Percentiles rank a stretch among this genome's conserved stretches.
These are phyloP conservation scores for Streptopelia turtur DNA, from an alignment of 2,797 vertebrate species.

Conservation along the genomic window DNA sequence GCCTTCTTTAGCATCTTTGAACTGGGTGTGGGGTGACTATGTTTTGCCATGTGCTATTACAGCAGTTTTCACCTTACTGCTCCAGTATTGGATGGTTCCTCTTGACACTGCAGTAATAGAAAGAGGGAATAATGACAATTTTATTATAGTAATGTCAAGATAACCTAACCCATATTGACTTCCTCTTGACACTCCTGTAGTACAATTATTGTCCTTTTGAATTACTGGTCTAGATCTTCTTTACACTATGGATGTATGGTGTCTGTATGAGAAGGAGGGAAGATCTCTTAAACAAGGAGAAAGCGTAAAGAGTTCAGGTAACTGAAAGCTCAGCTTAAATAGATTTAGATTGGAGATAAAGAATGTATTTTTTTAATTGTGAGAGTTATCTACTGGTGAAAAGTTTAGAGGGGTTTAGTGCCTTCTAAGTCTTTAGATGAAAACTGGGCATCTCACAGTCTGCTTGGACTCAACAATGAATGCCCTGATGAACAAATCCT, in stretches of 20 bases:
- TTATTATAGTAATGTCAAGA: not conserved
- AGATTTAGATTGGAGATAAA: not conserved
- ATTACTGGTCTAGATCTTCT: not conserved
- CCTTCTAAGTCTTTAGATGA: not conserved
- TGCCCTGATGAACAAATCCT: not conserved
- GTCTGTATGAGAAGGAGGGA: not conserved
- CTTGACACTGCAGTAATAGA: slow-evolving; percentile 2
- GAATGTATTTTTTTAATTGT: not conserved
- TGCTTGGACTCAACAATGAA: not conserved
- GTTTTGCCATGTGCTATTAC: not conserved
- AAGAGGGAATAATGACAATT: not conserved
- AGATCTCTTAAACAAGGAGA: not conserved
- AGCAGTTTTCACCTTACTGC: not conserved
- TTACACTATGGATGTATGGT: not conserved
- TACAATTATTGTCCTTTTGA: not conserved
- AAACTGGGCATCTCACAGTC: not conserved
- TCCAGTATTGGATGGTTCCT: not conserved
- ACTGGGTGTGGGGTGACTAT: not conserved
- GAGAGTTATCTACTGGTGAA: not conserved
- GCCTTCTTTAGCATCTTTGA: not conserved
- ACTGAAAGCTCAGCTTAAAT: not conserved
- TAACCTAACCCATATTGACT: not conserved
- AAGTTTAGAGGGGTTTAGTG: not conserved
- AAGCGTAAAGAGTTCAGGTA: not conserved
- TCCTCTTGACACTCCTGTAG: not conserved